Evolutionary conservation across 2,113 vertebrate genomes (phyloP), one percentile per base, ranked within the genome.

Genomic region (Xenopus borealis): DNA sequence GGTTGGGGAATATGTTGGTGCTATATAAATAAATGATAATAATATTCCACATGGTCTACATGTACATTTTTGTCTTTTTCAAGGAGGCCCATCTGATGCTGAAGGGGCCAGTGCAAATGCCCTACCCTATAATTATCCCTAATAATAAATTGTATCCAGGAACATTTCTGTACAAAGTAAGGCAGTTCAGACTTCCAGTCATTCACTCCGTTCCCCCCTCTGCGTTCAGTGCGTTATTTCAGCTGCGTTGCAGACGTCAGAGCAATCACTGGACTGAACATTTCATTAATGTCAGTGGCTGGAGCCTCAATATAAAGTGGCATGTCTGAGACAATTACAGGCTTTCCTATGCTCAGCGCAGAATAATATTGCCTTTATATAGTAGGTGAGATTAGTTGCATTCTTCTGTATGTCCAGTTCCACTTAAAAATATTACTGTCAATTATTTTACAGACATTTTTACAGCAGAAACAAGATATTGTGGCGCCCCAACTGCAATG

Each of bases 321-420:
- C 33, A 40, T 6, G 33, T 2, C 6, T 40, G 33, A 40, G 33
- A 40, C 33, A 40, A 40, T 40, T 6, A 40, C 33, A 40, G 33
- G 61, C 12, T 30, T 64, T 17, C 23, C 4, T 12, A 8, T 17
- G 14, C 23, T n/a, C 17, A 52, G 62, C 8, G 12, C 40, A 45
- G 70, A 13, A 72, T 53, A 72, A 64, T 33, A n/a, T 72, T 64
- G 6, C 47, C n/a, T 63, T 72, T 62, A 59, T 72, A 62, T 59
- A 14, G 19, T 50, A n/a, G 44, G 1, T 27, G 23, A 27, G 3
- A 27, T 27, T 27, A 20, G 50, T 19, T 20, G 30, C 18, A 72
- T 65, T 57, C 66, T 63, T 27, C 23, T 14, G 62, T 65, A 19
- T n/a, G 0, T 16, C 46, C 27, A 55, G 17, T 45, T 67, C 9